Evolutionary conservation across 2,888 invertebrate genomes (phyloP).

Genomic region (Cephus spinipes): DNA sequence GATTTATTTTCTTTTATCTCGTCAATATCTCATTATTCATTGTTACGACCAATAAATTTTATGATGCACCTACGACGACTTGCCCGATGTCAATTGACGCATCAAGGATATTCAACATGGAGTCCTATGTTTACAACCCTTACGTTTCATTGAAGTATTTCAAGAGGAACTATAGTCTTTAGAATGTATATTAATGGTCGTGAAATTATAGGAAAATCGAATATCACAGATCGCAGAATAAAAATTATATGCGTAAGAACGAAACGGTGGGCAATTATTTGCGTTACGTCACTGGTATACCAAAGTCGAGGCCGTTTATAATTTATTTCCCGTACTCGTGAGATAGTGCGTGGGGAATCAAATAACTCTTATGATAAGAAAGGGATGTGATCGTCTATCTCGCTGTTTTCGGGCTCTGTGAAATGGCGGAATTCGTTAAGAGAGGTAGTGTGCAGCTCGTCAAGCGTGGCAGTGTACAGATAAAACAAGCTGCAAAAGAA

Average conservation of each 20-base stretch:
- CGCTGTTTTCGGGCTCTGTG: conserved; percentile 42
- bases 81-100: not conserved
- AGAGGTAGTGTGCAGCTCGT: conserved; percentile 61
- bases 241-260: not conserved
- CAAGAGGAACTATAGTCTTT: not conserved
- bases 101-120: not conserved
- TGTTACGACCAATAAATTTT: not conserved
- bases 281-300: conserved; percentile 31
- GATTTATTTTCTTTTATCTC: not conserved
- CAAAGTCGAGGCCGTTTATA: conserved; percentile 50
- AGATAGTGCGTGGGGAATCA: conserved; percentile 41
- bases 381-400: conserved; percentile 38
- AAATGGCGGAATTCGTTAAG: conserved; percentile 62
- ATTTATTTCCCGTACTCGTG: conserved; percentile 38
- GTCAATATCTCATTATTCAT: not conserved
- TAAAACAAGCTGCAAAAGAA: conserved; percentile 69
- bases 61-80: not conserved
- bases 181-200: not conserved
- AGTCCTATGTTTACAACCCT: not conserved
- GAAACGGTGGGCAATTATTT: conserved; percentile 18
- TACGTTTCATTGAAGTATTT: not conserved
- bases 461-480: conserved; percentile 69
- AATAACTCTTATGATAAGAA: conserved; percentile 27
- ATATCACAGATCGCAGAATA: not conserved
- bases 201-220: not conserved